Evolutionary conservation across 2,113 vertebrate genomes (phyloP).

Genomic region (Ctenodactylus gundi): DNA sequence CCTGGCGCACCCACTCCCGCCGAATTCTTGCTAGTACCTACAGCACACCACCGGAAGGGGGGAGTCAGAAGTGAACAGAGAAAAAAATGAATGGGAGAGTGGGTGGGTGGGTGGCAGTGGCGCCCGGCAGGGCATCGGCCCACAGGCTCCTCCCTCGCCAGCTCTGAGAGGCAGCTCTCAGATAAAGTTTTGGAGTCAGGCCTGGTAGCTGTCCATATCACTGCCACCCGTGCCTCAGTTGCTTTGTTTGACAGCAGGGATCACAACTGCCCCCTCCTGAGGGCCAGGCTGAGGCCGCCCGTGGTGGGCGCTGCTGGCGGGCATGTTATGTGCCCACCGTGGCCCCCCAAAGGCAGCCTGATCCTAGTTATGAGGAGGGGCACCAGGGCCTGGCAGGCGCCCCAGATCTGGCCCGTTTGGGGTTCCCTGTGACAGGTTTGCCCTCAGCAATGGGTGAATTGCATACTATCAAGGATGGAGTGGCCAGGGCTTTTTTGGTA

Average conservation of each 20-base stretch:
- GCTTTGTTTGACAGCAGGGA: not conserved
- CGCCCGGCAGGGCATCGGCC: not conserved
- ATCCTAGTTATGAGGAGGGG: not conserved
- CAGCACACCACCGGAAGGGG: too few relatives aligned
- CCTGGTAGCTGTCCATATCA: not conserved
- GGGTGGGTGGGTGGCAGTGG: not conserved
- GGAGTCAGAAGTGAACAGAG: rapidly evolving
- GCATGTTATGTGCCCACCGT: not conserved
- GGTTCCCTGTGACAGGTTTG: not conserved
- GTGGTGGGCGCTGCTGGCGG: not conserved
- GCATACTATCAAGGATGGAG: rapidly evolving
- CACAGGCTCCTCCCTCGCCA: not conserved
- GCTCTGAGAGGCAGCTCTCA: not conserved
- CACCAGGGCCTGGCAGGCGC: not conserved
- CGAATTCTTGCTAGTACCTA: too few relatives aligned
- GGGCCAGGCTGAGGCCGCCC: not conserved
- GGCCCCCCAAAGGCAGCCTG: not conserved
- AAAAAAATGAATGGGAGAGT: not conserved
- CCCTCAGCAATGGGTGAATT: not conserved
- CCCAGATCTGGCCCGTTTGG: not conserved
- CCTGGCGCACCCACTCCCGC: rapidly evolving
- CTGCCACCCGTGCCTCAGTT: rapidly evolving
- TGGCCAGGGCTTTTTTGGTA: not conserved
- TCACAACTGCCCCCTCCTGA: rapidly evolving
- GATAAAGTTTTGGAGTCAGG: not conserved